Evolutionary conservation across 2,113 vertebrate genomes (phyloP).

Genomic region (Stictonetta naevosa): DNA sequence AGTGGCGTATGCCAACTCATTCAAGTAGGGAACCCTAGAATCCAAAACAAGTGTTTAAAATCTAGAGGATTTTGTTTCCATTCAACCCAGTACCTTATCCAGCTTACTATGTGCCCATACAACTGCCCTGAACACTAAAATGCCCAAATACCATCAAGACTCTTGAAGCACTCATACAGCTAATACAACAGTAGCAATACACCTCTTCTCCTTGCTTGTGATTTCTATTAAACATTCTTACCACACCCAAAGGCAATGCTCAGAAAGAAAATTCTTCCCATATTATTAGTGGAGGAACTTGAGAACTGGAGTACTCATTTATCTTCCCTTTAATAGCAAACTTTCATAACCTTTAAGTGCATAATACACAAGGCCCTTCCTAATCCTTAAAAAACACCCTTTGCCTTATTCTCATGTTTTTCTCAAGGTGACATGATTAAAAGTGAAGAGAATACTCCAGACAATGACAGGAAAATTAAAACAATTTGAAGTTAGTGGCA

Average conservation of each 20-base stretch:
- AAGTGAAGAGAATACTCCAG: neutral
- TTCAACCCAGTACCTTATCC: neutral
- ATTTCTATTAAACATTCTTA: neutral
- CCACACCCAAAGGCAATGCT: accelerated
- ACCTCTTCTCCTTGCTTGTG: neutral
- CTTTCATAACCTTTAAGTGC: neutral
- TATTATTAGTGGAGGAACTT: neutral
- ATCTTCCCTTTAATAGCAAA: neutral
- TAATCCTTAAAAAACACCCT: neutral
- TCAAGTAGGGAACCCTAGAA: neutral
- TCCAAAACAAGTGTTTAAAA: neutral
- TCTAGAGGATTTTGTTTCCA: neutral
- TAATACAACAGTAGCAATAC: accelerated
- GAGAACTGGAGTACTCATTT: neutral
- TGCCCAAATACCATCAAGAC: neutral
- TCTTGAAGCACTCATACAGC: neutral
- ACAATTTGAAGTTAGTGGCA: neutral
- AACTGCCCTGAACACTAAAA: neutral
- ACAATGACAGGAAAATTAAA: neutral
- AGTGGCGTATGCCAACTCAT: neutral
- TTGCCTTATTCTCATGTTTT: neutral
- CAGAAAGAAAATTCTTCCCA: neutral
- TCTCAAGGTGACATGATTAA: neutral
- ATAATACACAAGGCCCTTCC: neutral
- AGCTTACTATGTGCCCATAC: accelerated